Base-by-base conservation (phyloP, 2,888 invertebrate genomes). In the Holacanthella duospinosa region DNA sequence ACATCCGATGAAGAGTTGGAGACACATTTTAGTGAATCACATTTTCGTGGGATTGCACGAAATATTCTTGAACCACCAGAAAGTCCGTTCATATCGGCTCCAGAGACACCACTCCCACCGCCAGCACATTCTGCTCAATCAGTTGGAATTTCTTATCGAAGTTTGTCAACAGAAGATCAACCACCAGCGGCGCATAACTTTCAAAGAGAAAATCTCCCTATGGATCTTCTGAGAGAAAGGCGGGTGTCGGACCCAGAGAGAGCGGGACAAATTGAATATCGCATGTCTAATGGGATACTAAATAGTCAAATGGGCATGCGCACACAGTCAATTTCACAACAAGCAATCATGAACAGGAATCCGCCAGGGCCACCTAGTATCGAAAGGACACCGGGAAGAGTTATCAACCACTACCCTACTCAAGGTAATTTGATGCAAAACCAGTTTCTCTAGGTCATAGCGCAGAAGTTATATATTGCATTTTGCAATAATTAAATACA, bases 21-120 rank as follows among this genome's bases (percentile, higher is more conserved):
- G 2, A 43, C 55, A 19, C 72, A 72, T 65, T 72, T 72, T 28
- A 69, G 64, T 25, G 43, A 64, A 36, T 68, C 63, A 43, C 72
- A 72, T 63, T 65, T 72, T 27, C 60, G 70, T 21, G 68, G 63
- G 1, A 44, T 59, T 24, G 55, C 59, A 9, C 58, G 54, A 19
- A 66, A 62, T 61, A 66, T 72, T 24, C 54, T 69, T 12, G 72
- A 72, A 55, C 72, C 72, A 1, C 72, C 72, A 1, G 71, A 69
- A 43, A 71, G 69, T 59, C 72, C 72, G 1, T 71, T 9, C 4
- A 21, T 48, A 16, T 6, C 9, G 16, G 36, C 36, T 16, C 48
- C 48, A 9, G 48, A 48, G 48, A n/a, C 12, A 4, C 48, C 48
- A 48, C 16, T 21, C 21, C 48, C 48, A n/a, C 48, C 48, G n/a